Base-by-base conservation (phyloP, 2,113 vertebrate species). In the Globicephala melas region DNA sequence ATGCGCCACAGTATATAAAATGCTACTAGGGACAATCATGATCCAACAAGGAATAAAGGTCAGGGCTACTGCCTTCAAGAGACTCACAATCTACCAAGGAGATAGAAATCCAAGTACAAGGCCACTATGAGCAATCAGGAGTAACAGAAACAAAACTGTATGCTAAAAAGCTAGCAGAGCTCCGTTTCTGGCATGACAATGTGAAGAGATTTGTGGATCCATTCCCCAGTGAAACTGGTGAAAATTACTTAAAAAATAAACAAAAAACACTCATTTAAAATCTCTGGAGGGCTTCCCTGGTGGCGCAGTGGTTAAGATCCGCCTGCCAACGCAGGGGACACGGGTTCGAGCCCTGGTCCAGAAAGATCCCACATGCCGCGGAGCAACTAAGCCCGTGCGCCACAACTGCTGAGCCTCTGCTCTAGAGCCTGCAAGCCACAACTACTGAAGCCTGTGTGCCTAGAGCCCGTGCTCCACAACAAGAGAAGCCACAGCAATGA, bases 211-310 rank as follows among this genome's bases (percentile, higher is more conserved):
- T 58, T 58, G 28, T 8, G 8, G 47, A 88, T 12, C 6, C 36
- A 82, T 38, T 63, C 21, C 15, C 10, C n/a, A 89, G 31, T 28
- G 21, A 95, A 91, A 84, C 6, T 67, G 23, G 31, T 80, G 44
- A 50, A 93, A 93, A 79, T 91, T 91, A 82, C 80, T 86, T 82
- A 50, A 95, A 95, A 77, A 60, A 91, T 18, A 33, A 76, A 81
- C 28, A 47, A 77, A 85, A 62, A 47, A 1, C 21, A 47, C 53
- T 25, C 31, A 89, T 63, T 92, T 92, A 89, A 91, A 92, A 58
- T 58, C 55, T 58, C 55, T 58, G 55, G 53, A 55, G 53, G 53
- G 53, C 15, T 20, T 55, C 17, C 53, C 50, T 50, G 13, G 13
- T 50, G 50, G 50, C 50, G 4, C 50, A 50, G 50, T 50, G 50